A percentile compares a stretch with the other conserved stretches of the same genome.
Evolutionary conservation across 2,113 vertebrate species (phyloP).

Genomic region (Raja brachyura): DNA sequence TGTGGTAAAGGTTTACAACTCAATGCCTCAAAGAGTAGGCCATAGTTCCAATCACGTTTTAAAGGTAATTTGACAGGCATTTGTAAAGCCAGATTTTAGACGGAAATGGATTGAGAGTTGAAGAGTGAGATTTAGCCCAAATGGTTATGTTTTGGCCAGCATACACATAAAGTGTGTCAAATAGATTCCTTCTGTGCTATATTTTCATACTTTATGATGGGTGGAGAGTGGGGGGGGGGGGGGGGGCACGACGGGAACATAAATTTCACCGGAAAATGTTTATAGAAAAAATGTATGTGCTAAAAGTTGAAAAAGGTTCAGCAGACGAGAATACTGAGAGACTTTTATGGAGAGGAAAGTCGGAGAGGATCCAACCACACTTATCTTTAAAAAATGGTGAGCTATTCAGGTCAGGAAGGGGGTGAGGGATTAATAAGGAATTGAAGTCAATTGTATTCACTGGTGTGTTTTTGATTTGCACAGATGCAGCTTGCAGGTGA

Average conservation of each 20-base stretch:
- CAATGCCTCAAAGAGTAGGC: too few relatives aligned
- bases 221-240: background rate
- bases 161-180: too few relatives aligned
- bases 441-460: background rate
- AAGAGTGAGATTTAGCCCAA: too few relatives aligned
- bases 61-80: too few relatives aligned
- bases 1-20: too few relatives aligned
- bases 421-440: background rate
- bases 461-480: conserved; percentile 14
- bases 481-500: conserved; percentile 84
- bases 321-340: background rate
- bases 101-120: too few relatives aligned
- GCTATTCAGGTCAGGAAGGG: background rate
- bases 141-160: too few relatives aligned
- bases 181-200: too few relatives aligned
- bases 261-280: background rate
- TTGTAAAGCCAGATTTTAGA: too few relatives aligned
- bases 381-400: background rate
- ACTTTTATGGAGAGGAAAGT: background rate
- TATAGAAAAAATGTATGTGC: background rate
- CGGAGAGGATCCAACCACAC: background rate
- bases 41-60: too few relatives aligned
- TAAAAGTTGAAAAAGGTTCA: background rate
- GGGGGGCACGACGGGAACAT: background rate
- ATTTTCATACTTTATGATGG: background rate